Evolutionary conservation across 2,888 invertebrate genomes (phyloP).

Genomic region (Bombyx huttoni): DNA sequence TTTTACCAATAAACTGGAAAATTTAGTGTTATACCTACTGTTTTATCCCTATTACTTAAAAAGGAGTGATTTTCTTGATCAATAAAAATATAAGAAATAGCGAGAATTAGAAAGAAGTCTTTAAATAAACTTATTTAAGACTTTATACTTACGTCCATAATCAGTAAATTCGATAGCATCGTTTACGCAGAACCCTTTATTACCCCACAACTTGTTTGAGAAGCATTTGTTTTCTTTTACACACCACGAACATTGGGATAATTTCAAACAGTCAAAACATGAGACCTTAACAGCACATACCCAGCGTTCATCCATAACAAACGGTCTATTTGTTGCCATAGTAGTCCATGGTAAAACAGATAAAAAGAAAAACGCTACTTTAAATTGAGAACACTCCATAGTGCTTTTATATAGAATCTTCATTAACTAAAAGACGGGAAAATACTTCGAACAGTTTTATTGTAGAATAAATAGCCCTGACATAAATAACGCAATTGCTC

Average conservation of each 20-base stretch:
- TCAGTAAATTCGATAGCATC: conserved; percentile 30
- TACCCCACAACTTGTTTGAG: conserved; percentile 25
- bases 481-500: conserved; percentile 17
- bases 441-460: neutral
- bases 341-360: neutral
- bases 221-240: conserved; percentile 39
- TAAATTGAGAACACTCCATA: neutral
- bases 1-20: no score
- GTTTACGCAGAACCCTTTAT: conserved; percentile 32
- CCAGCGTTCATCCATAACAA: conserved; percentile 35
- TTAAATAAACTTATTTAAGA: no score
- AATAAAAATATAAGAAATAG: no score
- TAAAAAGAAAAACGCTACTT: conserved; percentile 3
- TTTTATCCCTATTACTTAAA: no score
- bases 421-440: neutral
- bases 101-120: no score
- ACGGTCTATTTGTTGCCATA: conserved; percentile 12
- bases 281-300: conserved; percentile 47
- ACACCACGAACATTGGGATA: conserved; percentile 59
- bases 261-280: conserved; percentile 44
- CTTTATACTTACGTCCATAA: conserved; percentile 32
- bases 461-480: conserved; percentile 27
- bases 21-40: no score
- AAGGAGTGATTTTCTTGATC: no score
- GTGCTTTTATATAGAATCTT: neutral